Percentiles rank a stretch among this genome's conserved stretches.
These are phyloP conservation scores for Leptopilina boulardi DNA, from an alignment of 1,140 invertebrate species.

Conservation along the genomic window DNA sequence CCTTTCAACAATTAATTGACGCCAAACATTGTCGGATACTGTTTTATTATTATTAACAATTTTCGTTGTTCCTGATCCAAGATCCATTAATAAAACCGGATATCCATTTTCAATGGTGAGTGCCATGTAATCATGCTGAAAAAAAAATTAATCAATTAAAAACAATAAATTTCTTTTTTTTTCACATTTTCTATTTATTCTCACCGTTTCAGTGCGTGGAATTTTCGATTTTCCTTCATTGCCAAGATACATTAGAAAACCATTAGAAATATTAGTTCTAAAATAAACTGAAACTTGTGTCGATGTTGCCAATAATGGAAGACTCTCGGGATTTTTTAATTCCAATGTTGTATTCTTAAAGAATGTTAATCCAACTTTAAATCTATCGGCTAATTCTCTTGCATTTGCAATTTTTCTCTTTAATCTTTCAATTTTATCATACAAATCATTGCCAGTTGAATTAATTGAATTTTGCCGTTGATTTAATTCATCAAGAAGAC, in stretches of 20 bases:
- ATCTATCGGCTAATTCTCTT: constrained; percentile 83
- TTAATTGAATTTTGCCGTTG: constrained; percentile 78
- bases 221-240: constrained; percentile 86
- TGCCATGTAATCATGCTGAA: constrained; percentile 93
- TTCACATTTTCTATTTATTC: too few relatives aligned
- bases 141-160: constrained; percentile 31
- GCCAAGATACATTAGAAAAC: constrained; percentile 92
- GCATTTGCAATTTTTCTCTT: constrained; percentile 87
- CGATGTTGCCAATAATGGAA: constrained; percentile 89
- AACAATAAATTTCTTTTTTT: constrained; percentile 36
- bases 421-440: constrained; percentile 84
- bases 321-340: constrained; percentile 88
- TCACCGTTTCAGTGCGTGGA: constrained; percentile 80
- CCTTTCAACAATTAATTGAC: constrained; percentile 92
- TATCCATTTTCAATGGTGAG: constrained; percentile 92
- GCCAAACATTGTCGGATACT: constrained; percentile 92
- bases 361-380: constrained; percentile 91
- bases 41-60: constrained; percentile 83
- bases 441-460: constrained; percentile 78
- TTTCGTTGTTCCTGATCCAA: constrained; percentile 89
- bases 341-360: constrained; percentile 88
- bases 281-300: constrained; percentile 92
- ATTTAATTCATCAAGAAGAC: constrained; percentile 78
- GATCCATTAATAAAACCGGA: constrained; percentile 89
- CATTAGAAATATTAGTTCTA: constrained; percentile 87